These are phyloP conservation scores for Tyto alba DNA, from an alignment of 2,113 vertebrate genomes.

Conservation along the genomic window DNA sequence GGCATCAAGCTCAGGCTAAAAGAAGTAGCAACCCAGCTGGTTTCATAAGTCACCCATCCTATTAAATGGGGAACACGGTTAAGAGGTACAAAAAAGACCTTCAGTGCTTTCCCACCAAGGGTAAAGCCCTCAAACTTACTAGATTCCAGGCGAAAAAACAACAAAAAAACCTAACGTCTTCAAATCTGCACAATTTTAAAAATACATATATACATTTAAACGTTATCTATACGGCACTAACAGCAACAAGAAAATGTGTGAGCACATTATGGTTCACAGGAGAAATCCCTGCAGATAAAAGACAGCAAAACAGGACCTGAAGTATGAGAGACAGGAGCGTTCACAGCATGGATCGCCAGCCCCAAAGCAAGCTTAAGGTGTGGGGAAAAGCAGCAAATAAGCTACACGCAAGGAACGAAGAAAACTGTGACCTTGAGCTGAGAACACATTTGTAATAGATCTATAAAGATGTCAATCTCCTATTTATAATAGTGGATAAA, in stretches of 20 bases:
- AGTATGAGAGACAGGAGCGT: neutral
- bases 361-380: neutral
- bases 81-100: neutral
- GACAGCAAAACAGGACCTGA: neutral
- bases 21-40: neutral
- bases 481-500: neutral
- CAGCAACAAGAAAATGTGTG: neutral
- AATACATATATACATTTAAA: neutral
- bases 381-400: neutral
- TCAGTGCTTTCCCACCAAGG: neutral
- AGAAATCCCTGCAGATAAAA: neutral
- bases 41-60: neutral
- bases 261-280: neutral
- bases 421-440: neutral
- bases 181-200: neutral
- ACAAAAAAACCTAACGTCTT: neutral
- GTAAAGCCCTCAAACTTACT: neutral
- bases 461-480: neutral
- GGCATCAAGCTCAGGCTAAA: neutral
- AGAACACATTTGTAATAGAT: neutral
- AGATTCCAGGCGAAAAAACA: accelerated
- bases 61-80: neutral
- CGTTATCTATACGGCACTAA: neutral
- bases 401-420: neutral
- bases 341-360: neutral